Conservation (phyloP, 2,888 invertebrate species). For the Ametastegia equiseti region DNA sequence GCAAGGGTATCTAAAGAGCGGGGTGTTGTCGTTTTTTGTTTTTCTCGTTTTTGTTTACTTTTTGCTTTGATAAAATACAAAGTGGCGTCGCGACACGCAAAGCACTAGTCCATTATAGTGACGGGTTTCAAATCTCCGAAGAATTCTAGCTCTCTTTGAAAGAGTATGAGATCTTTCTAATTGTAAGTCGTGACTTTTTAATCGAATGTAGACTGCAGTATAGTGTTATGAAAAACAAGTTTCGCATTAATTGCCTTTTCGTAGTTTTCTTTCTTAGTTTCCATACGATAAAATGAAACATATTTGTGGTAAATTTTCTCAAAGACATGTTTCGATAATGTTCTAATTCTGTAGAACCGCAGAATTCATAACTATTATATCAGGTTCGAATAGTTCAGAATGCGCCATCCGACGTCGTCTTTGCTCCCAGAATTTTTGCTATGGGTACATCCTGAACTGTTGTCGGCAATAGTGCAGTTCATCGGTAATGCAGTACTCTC, state of each 20-base stretch:
- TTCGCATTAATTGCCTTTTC: not conserved
- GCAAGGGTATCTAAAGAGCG: conserved; percentile 22
- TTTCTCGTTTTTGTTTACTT: not conserved
- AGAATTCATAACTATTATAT: not conserved
- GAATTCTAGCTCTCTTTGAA: not conserved
- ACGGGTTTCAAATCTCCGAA: not conserved
- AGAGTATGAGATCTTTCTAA: not conserved
- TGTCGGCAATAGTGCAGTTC: conserved; percentile 18
- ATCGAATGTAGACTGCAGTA: no score
- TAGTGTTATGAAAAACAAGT: no score
- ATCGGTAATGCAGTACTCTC: not conserved
- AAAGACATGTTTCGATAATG: not conserved
- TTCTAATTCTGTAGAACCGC: not conserved
- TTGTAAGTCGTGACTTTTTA: no score
- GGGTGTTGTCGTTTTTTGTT: conserved; percentile 19
- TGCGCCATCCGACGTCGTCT: not conserved
- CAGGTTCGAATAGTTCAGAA: not conserved
- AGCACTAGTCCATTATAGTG: conserved; percentile 10
- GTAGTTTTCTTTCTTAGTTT: not conserved
- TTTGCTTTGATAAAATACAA: conserved; percentile 31
- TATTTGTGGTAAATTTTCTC: not conserved
- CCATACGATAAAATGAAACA: not conserved
- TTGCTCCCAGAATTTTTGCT: not conserved
- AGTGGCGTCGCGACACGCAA: conserved; percentile 29
- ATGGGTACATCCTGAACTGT: not conserved